These are phyloP conservation scores for Amphiprion ocellaris DNA, from an alignment of 2,113 vertebrate species.

Conservation along the genomic window DNA sequence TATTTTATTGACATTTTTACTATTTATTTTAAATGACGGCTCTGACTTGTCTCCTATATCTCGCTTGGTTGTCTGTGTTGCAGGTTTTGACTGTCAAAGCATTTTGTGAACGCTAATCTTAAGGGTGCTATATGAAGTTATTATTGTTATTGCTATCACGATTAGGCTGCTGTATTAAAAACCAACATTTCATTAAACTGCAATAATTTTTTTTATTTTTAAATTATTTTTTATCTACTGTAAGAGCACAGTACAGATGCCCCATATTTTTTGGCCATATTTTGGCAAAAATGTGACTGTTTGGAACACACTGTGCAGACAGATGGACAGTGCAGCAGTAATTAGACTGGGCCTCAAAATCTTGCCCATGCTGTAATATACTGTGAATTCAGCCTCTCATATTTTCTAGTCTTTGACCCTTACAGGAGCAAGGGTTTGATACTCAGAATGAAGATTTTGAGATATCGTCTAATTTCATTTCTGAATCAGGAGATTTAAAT, in stretches of 20 bases:
- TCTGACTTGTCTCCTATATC: too few relatives aligned
- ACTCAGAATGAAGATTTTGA: too few relatives aligned
- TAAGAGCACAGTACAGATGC: background rate
- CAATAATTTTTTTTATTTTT: background rate
- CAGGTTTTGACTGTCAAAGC: too few relatives aligned
- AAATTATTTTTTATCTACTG: background rate
- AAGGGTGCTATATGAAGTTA: too few relatives aligned
- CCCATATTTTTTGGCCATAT: constrained; percentile 2
- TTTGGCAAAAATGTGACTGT: background rate
- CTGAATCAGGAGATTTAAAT: background rate
- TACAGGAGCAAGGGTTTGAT: background rate
- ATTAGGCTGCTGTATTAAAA: background rate
- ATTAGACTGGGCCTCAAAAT: background rate
- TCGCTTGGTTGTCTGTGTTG: too few relatives aligned
- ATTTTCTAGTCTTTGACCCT: background rate
- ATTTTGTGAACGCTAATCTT: too few relatives aligned
- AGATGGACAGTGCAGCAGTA: background rate
- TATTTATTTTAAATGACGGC: too few relatives aligned
- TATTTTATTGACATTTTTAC: too few relatives aligned
- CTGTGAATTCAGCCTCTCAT: background rate
- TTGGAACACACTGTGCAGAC: constrained; percentile 13
- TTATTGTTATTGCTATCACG: background rate
- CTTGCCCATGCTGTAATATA: background rate
- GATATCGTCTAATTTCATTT: background rate
- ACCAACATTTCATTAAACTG: background rate